Evolutionary conservation across 2,797 vertebrate genomes (phyloP).

Genomic region (Pterois miles): DNA sequence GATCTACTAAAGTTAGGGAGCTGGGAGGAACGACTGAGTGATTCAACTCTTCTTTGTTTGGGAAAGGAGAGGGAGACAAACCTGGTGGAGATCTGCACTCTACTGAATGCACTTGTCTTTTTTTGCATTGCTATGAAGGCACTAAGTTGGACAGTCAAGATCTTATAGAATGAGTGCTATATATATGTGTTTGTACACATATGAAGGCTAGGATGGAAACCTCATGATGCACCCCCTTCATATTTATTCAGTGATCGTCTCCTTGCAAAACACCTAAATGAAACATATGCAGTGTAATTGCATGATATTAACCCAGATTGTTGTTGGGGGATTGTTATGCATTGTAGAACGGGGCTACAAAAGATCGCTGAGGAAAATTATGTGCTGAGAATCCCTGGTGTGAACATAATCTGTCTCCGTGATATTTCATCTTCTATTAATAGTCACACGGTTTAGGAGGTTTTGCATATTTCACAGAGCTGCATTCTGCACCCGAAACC

Average conservation of each 20-base stretch:
- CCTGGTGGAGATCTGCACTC: neutral
- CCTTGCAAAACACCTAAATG: slow-evolving; percentile 33
- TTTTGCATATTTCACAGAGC: slow-evolving; percentile 55
- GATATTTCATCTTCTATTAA: slow-evolving; percentile 67
- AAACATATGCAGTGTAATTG: slow-evolving; percentile 50
- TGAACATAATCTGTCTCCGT: slow-evolving; percentile 62
- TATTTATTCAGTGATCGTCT: neutral
- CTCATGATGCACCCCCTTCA: neutral
- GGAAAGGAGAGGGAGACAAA: neutral
- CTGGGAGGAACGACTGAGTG: neutral
- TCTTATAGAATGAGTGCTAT: neutral
- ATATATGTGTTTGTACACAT: neutral
- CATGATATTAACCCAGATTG: slow-evolving; percentile 61
- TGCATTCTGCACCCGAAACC: slow-evolving; percentile 26
- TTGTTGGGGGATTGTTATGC: slow-evolving; percentile 15
- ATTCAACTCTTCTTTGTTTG: neutral
- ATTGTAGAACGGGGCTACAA: slow-evolving; percentile 32
- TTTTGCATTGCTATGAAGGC: neutral
- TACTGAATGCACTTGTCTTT: neutral
- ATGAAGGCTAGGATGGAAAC: neutral
- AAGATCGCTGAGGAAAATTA: slow-evolving; percentile 35
- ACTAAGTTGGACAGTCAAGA: neutral
- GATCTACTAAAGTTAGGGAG: neutral
- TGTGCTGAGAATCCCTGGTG: slow-evolving; percentile 52
- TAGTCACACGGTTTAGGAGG: slow-evolving; percentile 52